Evolutionary conservation across 2,888 invertebrate species (phyloP).

Genomic region (Leucoptera coffeella): DNA sequence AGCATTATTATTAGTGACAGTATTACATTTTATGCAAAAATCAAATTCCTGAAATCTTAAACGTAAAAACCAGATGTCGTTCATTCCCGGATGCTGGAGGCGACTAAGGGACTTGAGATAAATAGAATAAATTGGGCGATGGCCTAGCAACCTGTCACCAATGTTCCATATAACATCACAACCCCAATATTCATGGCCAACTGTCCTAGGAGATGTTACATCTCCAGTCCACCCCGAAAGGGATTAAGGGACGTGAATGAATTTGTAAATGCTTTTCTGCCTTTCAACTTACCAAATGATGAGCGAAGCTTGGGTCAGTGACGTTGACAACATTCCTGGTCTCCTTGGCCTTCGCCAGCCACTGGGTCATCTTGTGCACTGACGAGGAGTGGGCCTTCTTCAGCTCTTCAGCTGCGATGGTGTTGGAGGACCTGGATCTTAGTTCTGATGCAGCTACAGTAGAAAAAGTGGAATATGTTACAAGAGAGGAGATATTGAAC

Average conservation of each 20-base stretch:
- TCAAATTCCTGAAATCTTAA: too few relatives aligned
- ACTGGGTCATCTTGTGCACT: conserved; percentile 13
- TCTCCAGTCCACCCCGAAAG: background rate
- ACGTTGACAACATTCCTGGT: conserved; percentile 14
- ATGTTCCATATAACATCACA: too few relatives aligned
- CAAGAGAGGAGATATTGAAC: too few relatives aligned
- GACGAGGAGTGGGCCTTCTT: conserved; percentile 20
- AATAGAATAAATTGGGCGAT: too few relatives aligned
- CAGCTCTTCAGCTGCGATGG: conserved; percentile 15
- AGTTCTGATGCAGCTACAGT: conserved; percentile 21
- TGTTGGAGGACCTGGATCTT: conserved; percentile 10
- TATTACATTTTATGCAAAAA: too few relatives aligned
- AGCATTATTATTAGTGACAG: too few relatives aligned
- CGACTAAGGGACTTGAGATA: too few relatives aligned
- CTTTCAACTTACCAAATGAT: conserved; percentile 21
- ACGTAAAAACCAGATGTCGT: too few relatives aligned
- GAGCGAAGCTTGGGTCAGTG: conserved; percentile 25
- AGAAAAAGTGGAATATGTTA: background rate
- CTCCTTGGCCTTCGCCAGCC: conserved; percentile 13
- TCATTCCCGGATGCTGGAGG: too few relatives aligned
- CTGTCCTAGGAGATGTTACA: too few relatives aligned
- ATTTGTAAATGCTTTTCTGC: background rate
- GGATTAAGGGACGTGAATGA: background rate
- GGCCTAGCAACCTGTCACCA: too few relatives aligned
- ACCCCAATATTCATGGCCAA: too few relatives aligned